Conservation (phyloP, 35 echinoderm and acorn worm genomes). For the Apostichopus californicus region DNA sequence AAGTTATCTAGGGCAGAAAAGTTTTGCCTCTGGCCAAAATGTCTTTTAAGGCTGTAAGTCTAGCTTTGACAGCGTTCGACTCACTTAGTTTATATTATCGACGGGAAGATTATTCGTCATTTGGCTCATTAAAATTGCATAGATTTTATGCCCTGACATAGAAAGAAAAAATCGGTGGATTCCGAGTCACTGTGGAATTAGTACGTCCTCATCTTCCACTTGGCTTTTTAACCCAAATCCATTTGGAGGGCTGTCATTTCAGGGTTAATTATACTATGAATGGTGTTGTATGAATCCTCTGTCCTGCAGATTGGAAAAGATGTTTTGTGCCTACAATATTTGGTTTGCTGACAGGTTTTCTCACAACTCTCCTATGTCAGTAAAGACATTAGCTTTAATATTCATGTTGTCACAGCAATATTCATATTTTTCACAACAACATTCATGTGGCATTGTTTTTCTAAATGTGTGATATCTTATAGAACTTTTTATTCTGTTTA, state of each 20-base stretch:
- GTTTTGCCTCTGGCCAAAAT: neutral
- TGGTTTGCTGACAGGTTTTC: too few species aligned
- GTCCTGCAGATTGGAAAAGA: too few species aligned
- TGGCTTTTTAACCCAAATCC: neutral
- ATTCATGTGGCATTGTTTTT: too few species aligned
- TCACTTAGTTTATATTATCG: neutral
- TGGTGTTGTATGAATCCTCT: too few species aligned
- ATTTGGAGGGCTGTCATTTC: neutral
- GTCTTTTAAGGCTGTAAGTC: neutral
- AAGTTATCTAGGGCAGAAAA: conserved; percentile 18
- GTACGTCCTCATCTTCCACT: neutral
- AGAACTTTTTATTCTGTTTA: too few species aligned
- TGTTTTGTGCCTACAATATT: too few species aligned
- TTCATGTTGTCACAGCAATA: too few species aligned
- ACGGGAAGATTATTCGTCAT: neutral
- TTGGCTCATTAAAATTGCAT: conserved; percentile 33
- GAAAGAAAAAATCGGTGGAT: neutral
- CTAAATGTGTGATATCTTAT: too few species aligned
- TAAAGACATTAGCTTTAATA: too few species aligned
- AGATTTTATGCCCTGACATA: neutral
- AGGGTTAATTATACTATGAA: too few species aligned
- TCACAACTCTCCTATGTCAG: too few species aligned
- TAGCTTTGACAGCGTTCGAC: neutral
- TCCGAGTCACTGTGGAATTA: neutral
- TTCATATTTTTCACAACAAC: too few species aligned